Evolutionary conservation across 2,888 invertebrate species (phyloP).

Genomic region (Habrosyne pyritoides): DNA sequence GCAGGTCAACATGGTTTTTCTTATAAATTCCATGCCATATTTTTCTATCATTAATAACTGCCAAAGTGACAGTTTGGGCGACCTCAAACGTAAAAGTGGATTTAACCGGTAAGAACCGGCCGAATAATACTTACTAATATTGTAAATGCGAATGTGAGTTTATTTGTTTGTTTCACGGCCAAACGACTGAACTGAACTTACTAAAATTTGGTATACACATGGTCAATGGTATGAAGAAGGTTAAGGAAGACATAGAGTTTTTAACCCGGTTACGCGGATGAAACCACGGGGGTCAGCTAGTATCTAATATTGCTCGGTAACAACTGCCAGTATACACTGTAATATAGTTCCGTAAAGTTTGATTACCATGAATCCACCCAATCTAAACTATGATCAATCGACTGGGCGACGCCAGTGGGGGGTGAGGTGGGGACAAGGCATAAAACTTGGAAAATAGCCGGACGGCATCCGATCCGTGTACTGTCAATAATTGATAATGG

Average conservation of each 20-base stretch:
- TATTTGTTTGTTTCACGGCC: no score
- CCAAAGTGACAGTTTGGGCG: not conserved
- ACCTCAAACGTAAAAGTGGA: not conserved
- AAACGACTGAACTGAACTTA: no score
- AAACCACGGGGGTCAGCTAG: no score
- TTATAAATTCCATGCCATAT: not conserved
- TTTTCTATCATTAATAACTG: not conserved
- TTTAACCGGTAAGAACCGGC: not conserved
- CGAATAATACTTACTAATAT: no score
- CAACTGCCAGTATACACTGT: constrained; percentile 25
- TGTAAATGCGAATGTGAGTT: no score
- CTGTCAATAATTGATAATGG: constrained; percentile 83
- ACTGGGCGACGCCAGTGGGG: constrained; percentile 9
- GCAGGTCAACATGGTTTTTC: not conserved
- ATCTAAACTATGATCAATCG: constrained; percentile 60
- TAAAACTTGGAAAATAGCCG: constrained; percentile 73
- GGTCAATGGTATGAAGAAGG: no score
- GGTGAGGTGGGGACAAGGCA: constrained; percentile 44
- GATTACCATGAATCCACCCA: constrained; percentile 50
- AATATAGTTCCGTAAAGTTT: constrained; percentile 38
- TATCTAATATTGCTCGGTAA: not conserved
- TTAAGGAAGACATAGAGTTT: no score
- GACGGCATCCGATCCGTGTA: constrained; percentile 68
- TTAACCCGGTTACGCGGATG: no score
- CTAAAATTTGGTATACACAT: no score